phyloP scores from a whole-genome alignment of 1,140 invertebrate species.

The Lepidurus couesii region DNA sequence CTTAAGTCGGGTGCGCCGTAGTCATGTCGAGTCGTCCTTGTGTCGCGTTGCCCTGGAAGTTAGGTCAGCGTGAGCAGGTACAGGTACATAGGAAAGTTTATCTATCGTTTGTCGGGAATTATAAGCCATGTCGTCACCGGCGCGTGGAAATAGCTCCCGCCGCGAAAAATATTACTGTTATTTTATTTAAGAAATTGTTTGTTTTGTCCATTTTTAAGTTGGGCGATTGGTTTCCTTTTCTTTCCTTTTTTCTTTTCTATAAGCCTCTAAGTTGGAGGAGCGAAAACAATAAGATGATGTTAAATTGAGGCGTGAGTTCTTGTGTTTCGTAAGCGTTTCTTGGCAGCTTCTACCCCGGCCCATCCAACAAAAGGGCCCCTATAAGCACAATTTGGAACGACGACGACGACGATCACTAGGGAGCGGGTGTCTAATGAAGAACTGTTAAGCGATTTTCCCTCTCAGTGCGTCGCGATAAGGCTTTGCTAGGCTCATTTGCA shows the following conservation, averaged over 20 bases:
- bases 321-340: background rate
- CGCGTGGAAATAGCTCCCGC: too few relatives aligned
- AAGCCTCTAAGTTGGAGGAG: background rate
- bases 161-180: too few relatives aligned
- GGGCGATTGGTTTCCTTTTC: background rate
- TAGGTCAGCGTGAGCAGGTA: too few relatives aligned
- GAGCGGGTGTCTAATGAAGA: conserved; percentile 18
- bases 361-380: background rate
- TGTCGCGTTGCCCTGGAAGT: too few relatives aligned
- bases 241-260: background rate
- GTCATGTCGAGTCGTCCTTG: too few relatives aligned
- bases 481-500: conserved; percentile 18
- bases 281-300: background rate
- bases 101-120: too few relatives aligned
- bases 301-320: background rate
- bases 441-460: conserved; percentile 22
- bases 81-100: too few relatives aligned
- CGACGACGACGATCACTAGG: background rate
- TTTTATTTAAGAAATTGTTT: too few relatives aligned
- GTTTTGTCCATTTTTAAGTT: background rate
- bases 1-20: too few relatives aligned
- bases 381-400: background rate
- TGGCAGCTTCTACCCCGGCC: background rate
- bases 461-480: conserved; percentile 20
- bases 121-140: too few relatives aligned